Conservation (phyloP, 2,888 invertebrate genomes). For the Apodemia mormo region DNA sequence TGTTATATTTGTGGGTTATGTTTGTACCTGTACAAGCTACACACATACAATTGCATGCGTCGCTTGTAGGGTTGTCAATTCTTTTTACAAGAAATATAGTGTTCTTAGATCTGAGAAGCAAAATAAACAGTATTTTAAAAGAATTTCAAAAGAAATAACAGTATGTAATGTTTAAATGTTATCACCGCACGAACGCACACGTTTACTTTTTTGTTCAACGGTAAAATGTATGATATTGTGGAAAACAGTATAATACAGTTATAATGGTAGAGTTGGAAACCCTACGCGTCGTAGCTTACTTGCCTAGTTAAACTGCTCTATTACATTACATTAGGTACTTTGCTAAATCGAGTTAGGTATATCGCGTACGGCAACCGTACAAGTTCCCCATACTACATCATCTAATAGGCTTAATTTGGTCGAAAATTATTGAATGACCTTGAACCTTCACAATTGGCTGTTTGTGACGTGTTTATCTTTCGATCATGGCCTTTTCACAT, state of each 20-base stretch:
- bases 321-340: background rate
- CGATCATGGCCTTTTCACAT: background rate
- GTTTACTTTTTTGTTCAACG: no score
- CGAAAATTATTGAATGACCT: conserved; percentile 7
- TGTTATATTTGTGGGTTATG: no score
- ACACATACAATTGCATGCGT: background rate
- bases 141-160: no score
- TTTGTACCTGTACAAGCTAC: background rate
- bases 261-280: no score
- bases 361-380: background rate
- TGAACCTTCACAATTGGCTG: background rate
- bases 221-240: no score
- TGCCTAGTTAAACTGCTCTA: background rate
- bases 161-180: no score
- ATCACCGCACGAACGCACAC: no score
- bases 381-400: background rate
- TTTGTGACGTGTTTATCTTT: conserved; percentile 1
- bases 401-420: conserved; percentile 1
- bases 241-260: no score
- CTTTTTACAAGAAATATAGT: no score
- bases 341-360: background rate
- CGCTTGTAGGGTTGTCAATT: no score
- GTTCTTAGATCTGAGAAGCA: no score
- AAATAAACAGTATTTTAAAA: no score
- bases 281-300: background rate